These are phyloP conservation scores for Poeciliopsis prolifica DNA, from an alignment of 2,113 vertebrate genomes.

Conservation along the genomic window DNA sequence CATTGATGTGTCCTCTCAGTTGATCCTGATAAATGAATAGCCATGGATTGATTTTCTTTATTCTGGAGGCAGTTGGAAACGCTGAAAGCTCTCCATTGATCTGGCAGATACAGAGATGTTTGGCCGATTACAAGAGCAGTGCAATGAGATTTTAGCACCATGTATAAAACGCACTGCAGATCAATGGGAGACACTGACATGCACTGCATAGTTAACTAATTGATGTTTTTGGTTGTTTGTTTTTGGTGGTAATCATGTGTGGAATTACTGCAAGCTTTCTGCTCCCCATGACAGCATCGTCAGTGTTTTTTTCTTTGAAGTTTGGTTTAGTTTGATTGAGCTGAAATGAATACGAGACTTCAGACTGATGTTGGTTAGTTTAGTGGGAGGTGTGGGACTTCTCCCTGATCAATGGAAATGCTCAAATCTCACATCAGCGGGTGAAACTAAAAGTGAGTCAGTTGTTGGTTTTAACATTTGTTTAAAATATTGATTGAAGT, in stretches of 20 bases:
- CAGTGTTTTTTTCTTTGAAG: not conserved
- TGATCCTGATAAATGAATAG: not conserved
- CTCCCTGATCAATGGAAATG: constrained; percentile 10
- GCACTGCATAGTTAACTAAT: not conserved
- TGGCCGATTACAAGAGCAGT: not conserved
- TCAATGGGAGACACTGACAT: not conserved
- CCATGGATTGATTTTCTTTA: not conserved
- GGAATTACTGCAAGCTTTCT: not conserved
- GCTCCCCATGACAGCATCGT: not conserved
- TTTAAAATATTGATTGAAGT: not conserved
- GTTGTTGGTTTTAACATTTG: not conserved
- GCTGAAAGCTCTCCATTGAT: constrained; percentile 25
- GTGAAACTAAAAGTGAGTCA: not conserved
- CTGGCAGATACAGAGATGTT: constrained; percentile 21
- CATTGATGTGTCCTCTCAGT: not conserved
- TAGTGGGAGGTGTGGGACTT: not conserved
- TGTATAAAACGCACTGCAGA: constrained; percentile 6
- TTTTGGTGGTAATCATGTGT: not conserved
- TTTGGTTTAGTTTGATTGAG: not conserved
- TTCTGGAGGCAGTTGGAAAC: constrained; percentile 16
- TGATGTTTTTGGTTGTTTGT: too few species aligned
- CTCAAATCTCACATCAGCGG: not conserved
- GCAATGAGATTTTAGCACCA: not conserved
- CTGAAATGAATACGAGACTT: not conserved
- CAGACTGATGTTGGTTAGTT: not conserved